phyloP scores from a whole-genome alignment of 1,140 invertebrate species.

The Bombus fervidus region DNA sequence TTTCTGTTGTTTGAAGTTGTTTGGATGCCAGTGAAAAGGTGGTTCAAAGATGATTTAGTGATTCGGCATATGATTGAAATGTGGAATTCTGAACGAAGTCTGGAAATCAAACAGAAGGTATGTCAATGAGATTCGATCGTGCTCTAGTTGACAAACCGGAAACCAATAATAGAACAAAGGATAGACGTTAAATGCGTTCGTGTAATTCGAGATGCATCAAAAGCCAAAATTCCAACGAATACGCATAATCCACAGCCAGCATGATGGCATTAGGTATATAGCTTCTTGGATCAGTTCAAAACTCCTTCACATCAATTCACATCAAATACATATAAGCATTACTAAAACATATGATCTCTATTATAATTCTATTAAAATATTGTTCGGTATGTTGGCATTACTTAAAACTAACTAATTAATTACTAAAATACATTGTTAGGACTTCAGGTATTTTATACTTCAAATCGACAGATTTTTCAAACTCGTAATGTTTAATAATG shows the following conservation, averaged over 20 bases:
- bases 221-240: slow-evolving; percentile 7
- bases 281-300: neutral
- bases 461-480: neutral
- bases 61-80: neutral
- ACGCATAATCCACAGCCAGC: neutral
- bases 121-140: slow-evolving; percentile 23
- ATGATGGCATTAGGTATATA: neutral
- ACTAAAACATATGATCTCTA: too few species aligned
- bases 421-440: neutral
- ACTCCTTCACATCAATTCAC: neutral
- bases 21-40: neutral
- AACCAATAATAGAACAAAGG: slow-evolving; percentile 46
- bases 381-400: neutral
- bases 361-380: neutral
- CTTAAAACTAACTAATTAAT: neutral
- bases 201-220: slow-evolving; percentile 30
- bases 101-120: slow-evolving; percentile 24
- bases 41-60: neutral
- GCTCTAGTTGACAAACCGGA: slow-evolving; percentile 34
- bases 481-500: neutral
- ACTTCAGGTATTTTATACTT: too few species aligned
- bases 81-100: neutral
- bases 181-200: slow-evolving; percentile 1
- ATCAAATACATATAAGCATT: too few species aligned
- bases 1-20: neutral